phyloP scores from a whole-genome alignment of 2,797 vertebrate genomes.

The Nyctalus aviator region DNA sequence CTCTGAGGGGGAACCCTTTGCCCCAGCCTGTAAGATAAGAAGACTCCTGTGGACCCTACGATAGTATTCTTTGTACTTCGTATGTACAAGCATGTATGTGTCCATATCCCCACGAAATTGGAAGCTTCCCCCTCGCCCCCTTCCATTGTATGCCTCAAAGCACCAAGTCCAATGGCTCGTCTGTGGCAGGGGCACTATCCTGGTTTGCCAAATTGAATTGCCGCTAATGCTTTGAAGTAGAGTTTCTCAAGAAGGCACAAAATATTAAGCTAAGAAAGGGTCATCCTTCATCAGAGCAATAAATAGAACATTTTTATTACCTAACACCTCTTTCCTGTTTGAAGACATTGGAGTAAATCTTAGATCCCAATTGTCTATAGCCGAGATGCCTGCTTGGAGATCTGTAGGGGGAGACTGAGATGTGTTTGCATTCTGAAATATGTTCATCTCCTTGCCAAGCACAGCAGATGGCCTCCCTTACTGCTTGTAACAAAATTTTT shows the following conservation, averaged over 20 bases:
- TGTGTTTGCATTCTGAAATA: constrained; percentile 71
- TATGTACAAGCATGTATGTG: not conserved
- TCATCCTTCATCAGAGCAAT: not conserved
- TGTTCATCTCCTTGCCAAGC: constrained; percentile 70
- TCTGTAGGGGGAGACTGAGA: not conserved
- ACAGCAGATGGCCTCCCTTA: constrained; percentile 73
- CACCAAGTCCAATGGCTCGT: not conserved
- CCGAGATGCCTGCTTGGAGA: constrained; percentile 61
- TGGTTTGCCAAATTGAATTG: not conserved
- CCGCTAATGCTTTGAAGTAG: not conserved
- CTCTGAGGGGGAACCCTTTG: not conserved
- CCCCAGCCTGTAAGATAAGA: not conserved
- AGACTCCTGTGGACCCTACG: not conserved
- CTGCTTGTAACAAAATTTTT: constrained; percentile 73
- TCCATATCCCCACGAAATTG: not conserved
- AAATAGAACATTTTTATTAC: constrained; percentile 12
- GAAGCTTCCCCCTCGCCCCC: not conserved
- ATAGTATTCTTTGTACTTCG: not conserved
- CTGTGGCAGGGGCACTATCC: not conserved
- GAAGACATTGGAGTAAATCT: not conserved
- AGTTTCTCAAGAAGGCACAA: constrained; percentile 36
- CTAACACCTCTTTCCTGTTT: not conserved
- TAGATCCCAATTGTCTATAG: not conserved
- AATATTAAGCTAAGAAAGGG: constrained; percentile 31
- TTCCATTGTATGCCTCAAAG: not conserved